These are phyloP conservation scores for Myotis planiceps DNA, from an alignment of 2,797 vertebrate species.

Conservation along the genomic window DNA sequence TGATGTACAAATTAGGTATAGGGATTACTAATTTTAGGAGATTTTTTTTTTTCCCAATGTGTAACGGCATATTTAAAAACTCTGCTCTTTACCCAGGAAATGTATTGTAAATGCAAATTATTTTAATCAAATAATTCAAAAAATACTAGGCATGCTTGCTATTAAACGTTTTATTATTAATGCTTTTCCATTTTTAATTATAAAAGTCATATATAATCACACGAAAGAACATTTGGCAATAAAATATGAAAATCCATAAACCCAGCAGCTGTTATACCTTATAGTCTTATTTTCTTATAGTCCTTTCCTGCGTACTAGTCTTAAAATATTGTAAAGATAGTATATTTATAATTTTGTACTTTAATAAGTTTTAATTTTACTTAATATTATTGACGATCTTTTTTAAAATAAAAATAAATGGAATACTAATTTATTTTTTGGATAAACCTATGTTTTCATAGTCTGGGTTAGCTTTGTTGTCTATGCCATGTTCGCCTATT, in stretches of 20 bases:
- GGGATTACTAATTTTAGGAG: not conserved
- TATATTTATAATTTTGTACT: not conserved
- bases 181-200: constrained; percentile 38
- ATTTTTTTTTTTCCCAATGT: constrained; percentile 24
- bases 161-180: constrained; percentile 48
- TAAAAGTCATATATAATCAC: constrained; percentile 43
- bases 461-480: constrained; percentile 22
- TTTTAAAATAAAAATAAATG: constrained; percentile 9
- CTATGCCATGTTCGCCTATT: not conserved
- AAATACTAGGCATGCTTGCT: not conserved
- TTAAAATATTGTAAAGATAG: not conserved
- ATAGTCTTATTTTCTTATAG: not conserved
- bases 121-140: constrained; percentile 59
- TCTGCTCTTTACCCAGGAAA: constrained; percentile 27
- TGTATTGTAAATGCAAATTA: constrained; percentile 23
- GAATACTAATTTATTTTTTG: not conserved
- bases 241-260: constrained; percentile 59
- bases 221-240: constrained; percentile 10
- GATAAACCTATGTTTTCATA: constrained; percentile 3
- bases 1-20: not conserved
- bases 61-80: not conserved
- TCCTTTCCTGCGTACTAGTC: not conserved
- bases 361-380: constrained; percentile 34
- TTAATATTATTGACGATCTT: not conserved
- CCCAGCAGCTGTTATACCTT: not conserved